These are phyloP conservation scores for Esox lucius DNA, from an alignment of 2,797 vertebrate genomes.

Conservation along the genomic window DNA sequence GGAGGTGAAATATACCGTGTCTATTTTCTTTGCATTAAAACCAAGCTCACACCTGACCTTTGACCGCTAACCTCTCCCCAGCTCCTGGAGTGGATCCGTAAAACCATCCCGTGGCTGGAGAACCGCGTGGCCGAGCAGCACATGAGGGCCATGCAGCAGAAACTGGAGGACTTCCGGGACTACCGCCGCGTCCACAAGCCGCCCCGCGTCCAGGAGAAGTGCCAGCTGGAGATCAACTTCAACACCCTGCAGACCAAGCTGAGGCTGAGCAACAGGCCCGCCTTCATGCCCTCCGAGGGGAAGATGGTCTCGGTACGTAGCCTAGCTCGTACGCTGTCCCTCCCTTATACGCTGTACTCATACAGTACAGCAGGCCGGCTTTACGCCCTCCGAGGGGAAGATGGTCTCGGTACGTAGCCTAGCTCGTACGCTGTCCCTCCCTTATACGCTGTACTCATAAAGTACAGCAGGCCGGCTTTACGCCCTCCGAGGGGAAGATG, in stretches of 20 bases:
- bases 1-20: no score
- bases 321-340: no score
- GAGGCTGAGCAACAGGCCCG: constrained; percentile 88
- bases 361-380: constrained; percentile 82
- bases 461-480: constrained; percentile 87
- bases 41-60: not conserved
- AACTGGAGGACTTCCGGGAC: constrained; percentile 89
- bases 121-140: constrained; percentile 83
- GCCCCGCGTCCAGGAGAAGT: constrained; percentile 83
- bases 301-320: constrained; percentile 89
- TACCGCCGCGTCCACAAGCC: constrained; percentile 91
- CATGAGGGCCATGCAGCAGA: constrained; percentile 89
- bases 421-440: no score
- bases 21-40: not conserved
- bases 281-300: constrained; percentile 93
- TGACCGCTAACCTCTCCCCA: constrained; percentile 37
- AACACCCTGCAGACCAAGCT: constrained; percentile 84
- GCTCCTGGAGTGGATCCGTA: constrained; percentile 90
- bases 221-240: constrained; percentile 84
- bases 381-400: constrained; percentile 93
- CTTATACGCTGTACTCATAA: no score
- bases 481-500: constrained; percentile 92
- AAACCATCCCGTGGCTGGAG: constrained; percentile 91
- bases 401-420: constrained; percentile 85
- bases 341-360: no score